These are phyloP conservation scores for Psittacula echo DNA, from an alignment of 2,797 vertebrate species.

Conservation along the genomic window DNA sequence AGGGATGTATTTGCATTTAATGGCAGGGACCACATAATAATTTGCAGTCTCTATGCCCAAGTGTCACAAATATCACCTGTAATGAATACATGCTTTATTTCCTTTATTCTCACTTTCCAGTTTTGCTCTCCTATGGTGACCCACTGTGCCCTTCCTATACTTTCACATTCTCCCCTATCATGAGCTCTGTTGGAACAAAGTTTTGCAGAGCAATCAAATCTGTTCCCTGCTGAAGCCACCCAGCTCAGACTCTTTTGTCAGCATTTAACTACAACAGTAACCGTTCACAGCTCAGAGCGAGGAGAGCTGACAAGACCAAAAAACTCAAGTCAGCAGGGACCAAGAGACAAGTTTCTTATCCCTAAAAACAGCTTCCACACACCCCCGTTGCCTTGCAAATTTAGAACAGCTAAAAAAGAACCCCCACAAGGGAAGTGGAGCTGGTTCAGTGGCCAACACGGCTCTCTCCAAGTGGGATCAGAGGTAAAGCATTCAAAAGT, in stretches of 20 bases:
- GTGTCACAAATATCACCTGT: not conserved
- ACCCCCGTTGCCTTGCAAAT: not conserved
- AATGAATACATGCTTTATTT: not conserved
- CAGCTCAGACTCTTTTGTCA: not conserved
- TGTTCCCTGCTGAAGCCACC: conserved; percentile 3
- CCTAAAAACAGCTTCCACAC: not conserved
- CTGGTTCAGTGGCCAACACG: not conserved
- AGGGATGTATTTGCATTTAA: not conserved
- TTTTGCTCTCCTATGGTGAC: not conserved
- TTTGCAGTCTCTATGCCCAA: not conserved
- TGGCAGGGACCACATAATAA: not conserved
- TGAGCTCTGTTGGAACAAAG: not conserved
- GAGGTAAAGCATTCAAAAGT: not conserved
- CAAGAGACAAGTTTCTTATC: not conserved
- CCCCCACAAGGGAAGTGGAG: not conserved
- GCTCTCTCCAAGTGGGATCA: not conserved
- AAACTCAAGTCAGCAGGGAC: not conserved
- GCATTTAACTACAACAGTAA: not conserved
- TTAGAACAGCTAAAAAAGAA: not conserved
- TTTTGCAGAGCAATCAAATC: conserved; percentile 8
- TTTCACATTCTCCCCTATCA: not conserved
- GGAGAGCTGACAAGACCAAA: not conserved
- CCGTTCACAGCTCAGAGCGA: not conserved
- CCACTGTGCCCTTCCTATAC: not conserved
- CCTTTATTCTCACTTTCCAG: not conserved